Evolutionary conservation across 2,113 vertebrate genomes (phyloP).

Genomic region (Apteryx mantelli): DNA sequence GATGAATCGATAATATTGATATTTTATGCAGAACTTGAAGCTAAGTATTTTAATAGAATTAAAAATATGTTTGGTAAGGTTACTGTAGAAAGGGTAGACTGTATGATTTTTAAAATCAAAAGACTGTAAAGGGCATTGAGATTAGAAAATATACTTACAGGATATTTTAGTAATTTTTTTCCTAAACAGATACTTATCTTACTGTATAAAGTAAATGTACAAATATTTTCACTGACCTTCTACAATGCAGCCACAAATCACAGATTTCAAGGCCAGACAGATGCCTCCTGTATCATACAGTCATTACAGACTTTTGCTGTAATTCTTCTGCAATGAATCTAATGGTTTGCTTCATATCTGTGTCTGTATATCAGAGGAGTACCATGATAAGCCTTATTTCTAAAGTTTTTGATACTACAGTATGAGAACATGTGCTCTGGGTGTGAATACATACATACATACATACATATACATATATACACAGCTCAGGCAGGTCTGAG

Average conservation of each 20-base stretch:
- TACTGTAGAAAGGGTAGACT: background rate
- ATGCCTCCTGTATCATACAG: background rate
- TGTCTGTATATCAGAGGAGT: background rate
- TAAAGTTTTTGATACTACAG: background rate
- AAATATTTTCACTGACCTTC: background rate
- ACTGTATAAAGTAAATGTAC: background rate
- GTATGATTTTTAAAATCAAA: background rate
- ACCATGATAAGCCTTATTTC: background rate
- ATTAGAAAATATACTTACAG: background rate
- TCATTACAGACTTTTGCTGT: background rate
- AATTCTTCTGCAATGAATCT: background rate
- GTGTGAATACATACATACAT: background rate
- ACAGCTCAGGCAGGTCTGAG: background rate
- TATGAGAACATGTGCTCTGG: background rate
- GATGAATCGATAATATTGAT: slow-evolving; percentile 57
- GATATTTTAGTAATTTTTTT: background rate
- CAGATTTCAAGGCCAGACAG: background rate
- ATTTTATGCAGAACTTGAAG: slow-evolving; percentile 33
- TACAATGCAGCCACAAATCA: background rate
- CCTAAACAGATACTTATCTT: background rate
- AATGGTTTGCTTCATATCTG: background rate
- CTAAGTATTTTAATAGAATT: slow-evolving; percentile 29
- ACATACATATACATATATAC: background rate
- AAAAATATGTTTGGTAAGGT: background rate
- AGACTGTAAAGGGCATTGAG: background rate